Conservation (phyloP, 2,888 invertebrate species). For the Junonia oenone region DNA sequence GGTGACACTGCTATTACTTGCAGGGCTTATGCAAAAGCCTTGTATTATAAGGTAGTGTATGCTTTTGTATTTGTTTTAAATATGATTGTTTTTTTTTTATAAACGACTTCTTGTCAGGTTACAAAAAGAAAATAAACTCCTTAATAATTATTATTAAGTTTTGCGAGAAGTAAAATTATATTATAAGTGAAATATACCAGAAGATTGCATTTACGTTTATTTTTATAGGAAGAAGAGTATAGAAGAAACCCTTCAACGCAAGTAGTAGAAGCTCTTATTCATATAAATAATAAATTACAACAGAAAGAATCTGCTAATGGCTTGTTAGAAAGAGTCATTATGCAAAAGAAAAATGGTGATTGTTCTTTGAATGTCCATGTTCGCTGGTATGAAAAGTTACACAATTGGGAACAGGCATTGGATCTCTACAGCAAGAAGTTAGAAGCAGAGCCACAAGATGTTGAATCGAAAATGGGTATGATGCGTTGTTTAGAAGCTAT, state of each 20-base stretch:
- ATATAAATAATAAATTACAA: conserved; percentile 98
- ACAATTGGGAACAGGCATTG: conserved; percentile 98
- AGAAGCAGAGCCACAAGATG: conserved; percentile 82
- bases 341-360: conserved; percentile 83
- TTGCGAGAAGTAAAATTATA: too few species aligned
- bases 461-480: conserved; percentile 92
- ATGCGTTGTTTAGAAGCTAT: conserved; percentile 98
- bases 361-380: conserved; percentile 81
- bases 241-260: conserved; percentile 82
- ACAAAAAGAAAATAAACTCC: too few species aligned
- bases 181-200: not conserved
- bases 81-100: too few species aligned
- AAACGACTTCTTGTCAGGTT: not conserved
- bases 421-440: conserved; percentile 90
- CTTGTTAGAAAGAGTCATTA: conserved; percentile 91
- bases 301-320: conserved; percentile 98
- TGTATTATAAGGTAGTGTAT: conserved; percentile 83
- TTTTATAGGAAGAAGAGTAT: conserved; percentile 91
- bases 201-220: not conserved
- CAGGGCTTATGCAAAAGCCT: conserved; percentile 84
- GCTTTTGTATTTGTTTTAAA: too few species aligned
- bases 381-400: conserved; percentile 98
- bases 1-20: conserved; percentile 97
- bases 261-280: conserved; percentile 95
- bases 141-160: too few species aligned